Base-by-base conservation (phyloP, 2,888 invertebrate genomes). In the Trissolcus japonicus region DNA sequence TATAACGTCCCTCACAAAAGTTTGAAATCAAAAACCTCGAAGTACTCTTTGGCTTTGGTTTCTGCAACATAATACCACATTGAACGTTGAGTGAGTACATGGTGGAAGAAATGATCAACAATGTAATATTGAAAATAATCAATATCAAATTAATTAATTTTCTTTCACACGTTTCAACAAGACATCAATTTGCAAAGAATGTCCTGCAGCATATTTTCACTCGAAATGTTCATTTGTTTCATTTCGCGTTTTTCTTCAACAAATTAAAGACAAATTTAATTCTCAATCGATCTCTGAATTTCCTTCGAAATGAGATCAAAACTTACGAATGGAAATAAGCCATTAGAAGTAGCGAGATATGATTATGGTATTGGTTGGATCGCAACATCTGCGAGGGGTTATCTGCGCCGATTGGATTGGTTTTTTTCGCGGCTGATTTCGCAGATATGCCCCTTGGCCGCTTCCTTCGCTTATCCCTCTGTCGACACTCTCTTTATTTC, bases 401-500 rank as follows among this genome's bases (percentile, higher is more conserved):
- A 71, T 67, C 19, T 19, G 46, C 61, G 40, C 6, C 69, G 56
- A 55, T 62, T 76, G 69, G 43, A 56, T 66, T 60, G 48, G 9
- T 40, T 55, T 76, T 65, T 66, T 65, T 55, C 19, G 55, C 40
- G 50, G 59, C 48, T 19, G 66, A 51, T 53, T 59, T 66, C 19
- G 63, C 19, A 6, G 48, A 6, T 60, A 50, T 60, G 35, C 40
- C 57, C 57, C 50, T 56, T 41, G 61, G 40, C 50, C 79, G 68
- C 79, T 76, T 80, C 79, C 77, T 61, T 69, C 78, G 72, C 57
- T 75, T 78, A 67, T 76, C 73, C 63, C 79, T 81, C 79, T 73
- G 69, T 71, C 61, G 69, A 55, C 41, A 56, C 61, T 81, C 83
- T 82, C 83, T 86, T 83, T 83, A 83, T 83, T 84, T 83, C 84